Evolutionary conservation across 2,888 invertebrate species (phyloP), one percentile per base, ranked within the genome.

Genomic region (Mycogona germanica): DNA sequence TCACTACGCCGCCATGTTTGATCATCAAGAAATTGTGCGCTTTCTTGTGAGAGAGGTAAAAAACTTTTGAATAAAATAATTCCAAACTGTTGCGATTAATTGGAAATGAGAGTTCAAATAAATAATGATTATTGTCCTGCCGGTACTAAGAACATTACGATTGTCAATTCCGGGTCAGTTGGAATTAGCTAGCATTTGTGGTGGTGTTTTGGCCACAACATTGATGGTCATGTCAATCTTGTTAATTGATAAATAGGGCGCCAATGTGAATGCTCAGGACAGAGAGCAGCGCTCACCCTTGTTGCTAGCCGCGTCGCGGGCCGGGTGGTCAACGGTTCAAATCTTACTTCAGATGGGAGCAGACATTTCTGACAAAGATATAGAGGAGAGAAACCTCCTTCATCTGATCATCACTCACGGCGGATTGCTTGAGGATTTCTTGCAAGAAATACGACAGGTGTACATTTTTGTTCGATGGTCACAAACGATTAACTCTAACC

Each of bases 1-100:
- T 1, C 91, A 91, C 67, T 86, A 87, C 65, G 91, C 91, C 0
- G 86, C 91, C 2, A 85, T 91, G 83, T 91, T 89, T 61, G 87
- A 92, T 66, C 87, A 91, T 67, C 80, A 81, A 0, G 82, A 84
- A 55, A 82, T 91, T 14, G 78, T 78, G 0, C 73, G 76, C 56
- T 80, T 72, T 63, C 68, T 82, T 2, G 66, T 80, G 12, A 64
- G 68, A 32, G 68, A 75, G 68, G 77, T 76, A 61, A 59, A 57
- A 29, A 21, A 23, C 9, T 32, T 26, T 23, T n/a, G n/a, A n/a
- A n/a, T n/a, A n/a, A n/a, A n/a, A n/a, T n/a, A n/a, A n/a, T n/a
- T n/a, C n/a, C n/a, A n/a, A n/a, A n/a, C n/a, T n/a, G n/a, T n/a
- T n/a, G n/a, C 53, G 9, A 32, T 6, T 41, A 4, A 21, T 49